Conservation (phyloP, 2,888 invertebrate species). For the Euplexia lucipara region DNA sequence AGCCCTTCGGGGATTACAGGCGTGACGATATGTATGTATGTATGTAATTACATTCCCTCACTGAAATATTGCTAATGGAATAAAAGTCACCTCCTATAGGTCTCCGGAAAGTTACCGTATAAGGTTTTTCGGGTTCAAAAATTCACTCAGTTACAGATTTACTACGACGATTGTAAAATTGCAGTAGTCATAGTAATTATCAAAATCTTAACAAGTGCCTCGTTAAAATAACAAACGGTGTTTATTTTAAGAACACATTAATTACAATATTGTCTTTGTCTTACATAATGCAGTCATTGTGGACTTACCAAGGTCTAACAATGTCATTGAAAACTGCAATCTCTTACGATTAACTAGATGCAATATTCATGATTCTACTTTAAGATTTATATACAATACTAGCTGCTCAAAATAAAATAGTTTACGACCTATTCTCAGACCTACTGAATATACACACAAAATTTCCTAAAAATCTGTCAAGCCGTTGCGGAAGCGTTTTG, state of each 20-base stretch:
- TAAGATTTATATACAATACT: constrained; percentile 17
- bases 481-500: no score
- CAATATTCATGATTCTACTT: constrained; percentile 15
- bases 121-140: neutral
- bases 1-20: no score
- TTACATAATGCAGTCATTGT: constrained; percentile 28
- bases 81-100: no score
- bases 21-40: no score
- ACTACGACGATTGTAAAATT: neutral
- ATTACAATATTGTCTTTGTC: constrained; percentile 4
- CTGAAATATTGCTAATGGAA: no score
- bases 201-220: neutral
- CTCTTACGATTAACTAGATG: constrained; percentile 27
- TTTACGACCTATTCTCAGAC: no score
- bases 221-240: neutral
- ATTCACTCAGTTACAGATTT: neutral
- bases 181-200: neutral
- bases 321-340: constrained; percentile 22
- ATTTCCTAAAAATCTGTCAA: no score
- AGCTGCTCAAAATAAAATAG: neutral
- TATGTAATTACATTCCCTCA: no score
- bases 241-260: constrained; percentile 26
- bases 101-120: no score
- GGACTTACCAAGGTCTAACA: constrained; percentile 33
- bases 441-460: no score